Base-by-base conservation (phyloP, 2,113 vertebrate genomes). In the Regulus satrapa region DNA sequence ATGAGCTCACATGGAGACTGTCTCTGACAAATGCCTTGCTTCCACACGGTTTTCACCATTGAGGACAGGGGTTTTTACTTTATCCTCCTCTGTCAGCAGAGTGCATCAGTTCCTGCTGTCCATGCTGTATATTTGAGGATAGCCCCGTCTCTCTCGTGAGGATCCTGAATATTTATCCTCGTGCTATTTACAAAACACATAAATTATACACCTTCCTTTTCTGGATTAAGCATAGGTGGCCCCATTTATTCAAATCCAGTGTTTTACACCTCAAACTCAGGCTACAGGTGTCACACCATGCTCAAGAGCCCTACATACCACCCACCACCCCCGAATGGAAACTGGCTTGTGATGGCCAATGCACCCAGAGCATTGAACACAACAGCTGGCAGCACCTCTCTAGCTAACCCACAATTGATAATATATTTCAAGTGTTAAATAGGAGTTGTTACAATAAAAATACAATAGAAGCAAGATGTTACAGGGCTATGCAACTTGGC, bases 21-120 rank as follows among this genome's bases (percentile, higher is more conserved):
- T 48, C 36, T 79, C 72, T 76, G 72, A 86, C 41, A 94, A 84
- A 73, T 69, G 36, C 68, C 46, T 91, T 66, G 77, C 51, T 89
- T 36, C 41, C 46, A 77, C 24, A 54, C 3, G 0, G 1, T 38
- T 48, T 52, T 64, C 63, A 56, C n/a, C 63, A 77, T 69, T 61
- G n/a, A 89, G 63, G 45, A 52, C 56, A 63, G 18, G 17, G 31
- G 29, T 29, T 88, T 88, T 94, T 51, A 31, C 45, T 72, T 93
- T 21, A 48, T 59, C 17, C 36, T 34, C n/a, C 8, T 31, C 19
- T 66, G 26, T 48, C 43, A 46, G 52, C 67, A 46, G 36, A 56
- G 24, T 4, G 6, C 67, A 51, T 34, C 49, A 18, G 32, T 55
- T 92, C 89, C 38, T 2, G 1, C 62, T 63, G 48, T 28, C 8